Base-by-base conservation (phyloP, 2,113 vertebrate genomes). In the Amazona guildingii region DNA sequence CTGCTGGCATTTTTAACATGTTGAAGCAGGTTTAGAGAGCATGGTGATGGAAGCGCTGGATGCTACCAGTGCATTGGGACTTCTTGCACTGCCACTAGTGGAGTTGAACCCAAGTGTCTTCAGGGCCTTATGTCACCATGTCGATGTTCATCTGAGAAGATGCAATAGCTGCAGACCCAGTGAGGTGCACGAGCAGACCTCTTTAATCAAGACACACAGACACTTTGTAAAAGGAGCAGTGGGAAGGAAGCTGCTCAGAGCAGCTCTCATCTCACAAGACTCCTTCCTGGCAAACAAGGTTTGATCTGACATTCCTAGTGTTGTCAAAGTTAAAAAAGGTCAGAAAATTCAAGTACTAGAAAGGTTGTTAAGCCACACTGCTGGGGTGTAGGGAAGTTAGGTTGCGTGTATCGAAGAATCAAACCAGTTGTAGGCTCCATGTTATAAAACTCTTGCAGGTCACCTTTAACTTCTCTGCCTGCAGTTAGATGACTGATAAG, bases 181-280 rank as follows among this genome's bases (percentile, higher is more conserved):
- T 1, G 11, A 12, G 20, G 41, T 2, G 52, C 57, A 43, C 0
- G 0, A 6, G 7, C 73, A 39, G 29, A 23, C 20, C 17, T 54
- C 4, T 3, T 33, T 3, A 29, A 1, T 41, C 2, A 5, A 28
- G 31, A 4, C 0, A 1, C 68, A 4, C 23, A 18, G 51, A 6
- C 9, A 2, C 4, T 29, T 62, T 6, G 0, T 35, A 5, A 13
- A 6, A 2, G 1, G 31, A 33, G 9, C 35, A 9, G 1, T 7
- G 39, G 31, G 11, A 51, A 49, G 64, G 55, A 46, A 83, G 35
- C 57, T 0, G 7, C 67, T 33, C 44, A 11, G 44, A 77, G 76
- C 49, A 48, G 29, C 70, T 59, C 69, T n/a, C 21, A 1, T 18
- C 12, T 7, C 33, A 3, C 18, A 16, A 17, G 31, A 3, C 19